Base-by-base conservation (phyloP, 2,888 invertebrate genomes). In the Nephrocerus scutellatus region DNA sequence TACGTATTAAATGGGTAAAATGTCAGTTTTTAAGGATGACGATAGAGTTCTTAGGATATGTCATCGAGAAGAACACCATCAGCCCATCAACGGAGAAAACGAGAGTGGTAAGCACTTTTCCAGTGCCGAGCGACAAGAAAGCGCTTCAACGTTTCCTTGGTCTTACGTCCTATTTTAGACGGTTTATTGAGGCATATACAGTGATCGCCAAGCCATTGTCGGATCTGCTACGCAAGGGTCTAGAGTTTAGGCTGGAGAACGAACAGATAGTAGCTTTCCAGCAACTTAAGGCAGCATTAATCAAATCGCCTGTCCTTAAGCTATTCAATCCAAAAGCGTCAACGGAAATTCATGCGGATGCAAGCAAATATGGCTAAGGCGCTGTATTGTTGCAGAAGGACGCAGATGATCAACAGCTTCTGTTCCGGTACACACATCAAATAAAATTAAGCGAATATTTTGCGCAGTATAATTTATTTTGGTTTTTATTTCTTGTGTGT, bases 211-310 rank as follows among this genome's bases (percentile, higher is more conserved):
- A 16, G 25, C 30, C 40, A 5, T 18, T 39, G 19, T 22, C 24
- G 8, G 19, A 28, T 22, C 29, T 34, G 18, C 16, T 39, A 5
- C 20, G 42, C 24, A 54, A 53, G 29, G 41, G 46, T 39, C 22
- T 16, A 7, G 23, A 26, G 7, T 59, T 56, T 33, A 19, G n/a
- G n/a, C n/a, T n/a, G n/a, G n/a, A n/a, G n/a, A n/a, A 30, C 12
- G 30, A 47, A n/a, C 42, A 55, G 29, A 5, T 24, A 3, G 8
- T 41, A n/a, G 40, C 53, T 22, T 55, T 50, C 41, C 42, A 51
- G 25, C 30, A 5, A 6, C 40, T 54, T 16, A 54, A 49, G 33
- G 8, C 23, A n/a, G 30, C 22, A 14, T 41, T 51, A n/a, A n/a
- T n/a, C n/a, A n/a, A n/a, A n/a, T n/a, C n/a, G n/a, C n/a, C n/a